Conservation (phyloP, 2,113 vertebrate species). For the Felis chaus region DNA sequence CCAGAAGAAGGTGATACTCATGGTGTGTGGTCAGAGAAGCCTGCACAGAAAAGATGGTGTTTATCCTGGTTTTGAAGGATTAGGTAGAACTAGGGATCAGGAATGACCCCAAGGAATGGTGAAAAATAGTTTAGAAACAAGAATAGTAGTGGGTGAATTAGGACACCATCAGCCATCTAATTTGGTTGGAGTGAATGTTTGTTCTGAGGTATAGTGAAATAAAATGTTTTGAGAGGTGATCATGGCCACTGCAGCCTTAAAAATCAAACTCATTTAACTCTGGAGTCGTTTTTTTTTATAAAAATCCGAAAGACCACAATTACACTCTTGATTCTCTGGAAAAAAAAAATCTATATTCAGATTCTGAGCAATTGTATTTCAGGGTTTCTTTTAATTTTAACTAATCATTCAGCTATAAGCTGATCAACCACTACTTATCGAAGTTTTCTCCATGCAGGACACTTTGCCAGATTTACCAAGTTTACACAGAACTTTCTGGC, state of each 20-base stretch:
- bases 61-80: not conserved
- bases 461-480: not conserved
- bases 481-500: not conserved
- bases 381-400: no score
- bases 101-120: not conserved
- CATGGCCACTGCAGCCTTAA: not conserved
- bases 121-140: not conserved
- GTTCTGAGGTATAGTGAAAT: not conserved
- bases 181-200: not conserved
- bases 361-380: not conserved
- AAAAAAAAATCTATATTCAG: not conserved
- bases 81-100: not conserved
- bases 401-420: not conserved
- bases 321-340: not conserved
- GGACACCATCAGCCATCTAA: not conserved
- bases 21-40: not conserved
- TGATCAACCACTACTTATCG: not conserved
- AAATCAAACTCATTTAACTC: not conserved
- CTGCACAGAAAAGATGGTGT: not conserved
- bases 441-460: not conserved
- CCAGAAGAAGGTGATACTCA: not conserved
- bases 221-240: not conserved
- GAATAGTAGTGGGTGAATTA: not conserved
- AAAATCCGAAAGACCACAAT: constrained; percentile 11
- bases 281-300: not conserved